These are phyloP conservation scores for Thinocorus orbignyianus DNA, from an alignment of 2,113 vertebrate species.

Conservation along the genomic window DNA sequence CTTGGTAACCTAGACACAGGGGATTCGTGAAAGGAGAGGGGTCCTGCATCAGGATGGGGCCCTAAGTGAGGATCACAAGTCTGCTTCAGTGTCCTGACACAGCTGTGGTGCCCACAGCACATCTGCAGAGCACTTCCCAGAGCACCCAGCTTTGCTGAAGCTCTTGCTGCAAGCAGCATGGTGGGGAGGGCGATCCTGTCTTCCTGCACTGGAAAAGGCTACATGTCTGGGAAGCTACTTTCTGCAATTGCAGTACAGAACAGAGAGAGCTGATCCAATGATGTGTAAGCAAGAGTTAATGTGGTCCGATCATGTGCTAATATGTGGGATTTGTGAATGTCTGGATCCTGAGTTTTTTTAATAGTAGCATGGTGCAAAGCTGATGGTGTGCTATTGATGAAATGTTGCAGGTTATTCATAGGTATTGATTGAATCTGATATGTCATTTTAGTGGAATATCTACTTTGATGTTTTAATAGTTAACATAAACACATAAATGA, in stretches of 20 bases:
- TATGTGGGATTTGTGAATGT: not conserved
- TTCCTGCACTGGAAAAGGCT: not conserved
- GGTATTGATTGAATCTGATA: not conserved
- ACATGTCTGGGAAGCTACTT: not conserved
- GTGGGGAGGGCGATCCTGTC: not conserved
- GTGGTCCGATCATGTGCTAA: not conserved
- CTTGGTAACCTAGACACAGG: not conserved
- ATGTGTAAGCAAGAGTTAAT: not conserved
- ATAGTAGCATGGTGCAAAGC: not conserved
- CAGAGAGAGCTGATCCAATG: not conserved
- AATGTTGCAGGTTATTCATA: not conserved
- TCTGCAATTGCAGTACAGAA: not conserved
- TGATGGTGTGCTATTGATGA: not conserved
- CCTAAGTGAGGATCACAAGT: not conserved
- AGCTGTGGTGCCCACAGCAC: not conserved
- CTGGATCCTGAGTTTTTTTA: not conserved
- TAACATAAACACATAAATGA: not conserved
- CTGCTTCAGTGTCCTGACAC: not conserved
- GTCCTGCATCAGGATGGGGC: not conserved
- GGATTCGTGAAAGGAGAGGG: not conserved
- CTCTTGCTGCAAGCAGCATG: fast-evolving
- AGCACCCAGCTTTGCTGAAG: not conserved
- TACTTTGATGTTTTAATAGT: not conserved
- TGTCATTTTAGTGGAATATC: not conserved
- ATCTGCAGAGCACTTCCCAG: not conserved